Conservation (phyloP, 2,888 invertebrate species). For the Thera britannica region DNA sequence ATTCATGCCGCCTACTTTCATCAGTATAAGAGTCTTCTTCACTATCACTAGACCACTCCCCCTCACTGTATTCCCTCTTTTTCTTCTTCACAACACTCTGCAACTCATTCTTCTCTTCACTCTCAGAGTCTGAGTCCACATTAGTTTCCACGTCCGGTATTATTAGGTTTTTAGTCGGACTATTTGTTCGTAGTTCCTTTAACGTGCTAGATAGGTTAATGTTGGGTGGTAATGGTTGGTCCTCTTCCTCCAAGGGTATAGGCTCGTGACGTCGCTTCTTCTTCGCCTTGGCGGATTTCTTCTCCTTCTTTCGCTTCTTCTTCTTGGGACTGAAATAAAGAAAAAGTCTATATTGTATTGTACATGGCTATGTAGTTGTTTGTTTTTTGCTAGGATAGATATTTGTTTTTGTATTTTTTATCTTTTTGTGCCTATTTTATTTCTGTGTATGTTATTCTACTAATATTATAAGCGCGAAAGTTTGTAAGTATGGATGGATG, state of each 20-base stretch:
- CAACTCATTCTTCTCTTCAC: slow-evolving; percentile 36
- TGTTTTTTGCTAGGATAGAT: too few species aligned
- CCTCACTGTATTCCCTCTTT: slow-evolving; percentile 73
- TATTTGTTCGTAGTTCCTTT: slow-evolving; percentile 66
- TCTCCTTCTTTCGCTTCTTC: slow-evolving; percentile 73
- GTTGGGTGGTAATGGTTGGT: slow-evolving; percentile 53
- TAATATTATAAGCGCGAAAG: too few species aligned
- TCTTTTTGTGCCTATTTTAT: too few species aligned
- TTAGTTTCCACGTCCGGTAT: slow-evolving; percentile 32
- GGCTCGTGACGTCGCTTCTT: slow-evolving; percentile 53
- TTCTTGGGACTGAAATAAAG: slow-evolving; percentile 60
- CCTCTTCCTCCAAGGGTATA: slow-evolving; percentile 50
- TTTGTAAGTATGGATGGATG: too few species aligned
- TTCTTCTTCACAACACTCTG: slow-evolving; percentile 36
- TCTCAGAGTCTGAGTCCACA: slow-evolving; percentile 46
- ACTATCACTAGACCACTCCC: slow-evolving; percentile 79
- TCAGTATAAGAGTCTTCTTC: slow-evolving; percentile 58
- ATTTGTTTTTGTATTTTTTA: too few species aligned
- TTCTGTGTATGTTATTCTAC: too few species aligned
- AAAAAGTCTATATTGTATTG: not conserved
- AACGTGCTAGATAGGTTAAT: slow-evolving; percentile 70
- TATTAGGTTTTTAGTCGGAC: slow-evolving; percentile 68
- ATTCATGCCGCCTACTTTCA: slow-evolving; percentile 24
- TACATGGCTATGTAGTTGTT: too few species aligned
- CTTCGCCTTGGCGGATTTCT: slow-evolving; percentile 63